Percentiles rank a stretch among this genome's conserved stretches.
Conservation (phyloP, 1,140 invertebrate species). For the Polypedilum vanderplanki region DNA sequence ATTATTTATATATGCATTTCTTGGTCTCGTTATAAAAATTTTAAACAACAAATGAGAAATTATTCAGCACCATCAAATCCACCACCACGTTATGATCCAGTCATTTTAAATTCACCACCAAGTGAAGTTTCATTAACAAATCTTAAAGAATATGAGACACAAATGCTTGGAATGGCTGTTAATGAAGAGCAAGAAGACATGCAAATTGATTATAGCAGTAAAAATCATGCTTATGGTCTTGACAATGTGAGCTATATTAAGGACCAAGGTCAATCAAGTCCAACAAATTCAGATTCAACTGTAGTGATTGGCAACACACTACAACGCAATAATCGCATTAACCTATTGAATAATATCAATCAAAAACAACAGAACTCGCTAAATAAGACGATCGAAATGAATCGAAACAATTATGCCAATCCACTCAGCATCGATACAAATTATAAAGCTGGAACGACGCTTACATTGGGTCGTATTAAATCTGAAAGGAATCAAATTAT, state of each 20-base stretch:
- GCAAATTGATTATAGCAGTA: conserved; percentile 74
- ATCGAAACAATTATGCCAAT: conserved; percentile 42
- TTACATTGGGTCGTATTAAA: conserved; percentile 42
- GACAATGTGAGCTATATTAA: conserved; percentile 80
- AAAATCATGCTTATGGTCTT: conserved; percentile 78
- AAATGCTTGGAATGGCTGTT: conserved; percentile 85
- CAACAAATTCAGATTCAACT: conserved; percentile 72
- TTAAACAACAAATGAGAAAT: conserved; percentile 66
- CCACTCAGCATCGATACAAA: conserved; percentile 37
- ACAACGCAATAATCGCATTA: conserved; percentile 48
- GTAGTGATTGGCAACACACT: conserved; percentile 55
- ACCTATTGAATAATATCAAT: conserved; percentile 39
- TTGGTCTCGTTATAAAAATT: conserved; percentile 80
- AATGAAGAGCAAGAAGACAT: conserved; percentile 72
- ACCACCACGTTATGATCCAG: conserved; percentile 63
- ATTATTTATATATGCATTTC: conserved; percentile 88
- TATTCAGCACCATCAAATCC: conserved; percentile 55
- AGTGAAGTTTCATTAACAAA: conserved; percentile 41
- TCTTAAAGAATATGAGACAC: conserved; percentile 74
- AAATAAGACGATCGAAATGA: conserved; percentile 42
- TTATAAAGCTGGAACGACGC: conserved; percentile 36
- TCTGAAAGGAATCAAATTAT: conserved; percentile 42
- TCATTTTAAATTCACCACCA: conserved; percentile 56
- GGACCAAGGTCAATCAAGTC: conserved; percentile 67
- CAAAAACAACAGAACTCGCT: conserved; percentile 45